Evolutionary conservation across 2,888 invertebrate genomes (phyloP), one percentile per base, ranked within the genome.

Genomic region (Acleris sparsana): DNA sequence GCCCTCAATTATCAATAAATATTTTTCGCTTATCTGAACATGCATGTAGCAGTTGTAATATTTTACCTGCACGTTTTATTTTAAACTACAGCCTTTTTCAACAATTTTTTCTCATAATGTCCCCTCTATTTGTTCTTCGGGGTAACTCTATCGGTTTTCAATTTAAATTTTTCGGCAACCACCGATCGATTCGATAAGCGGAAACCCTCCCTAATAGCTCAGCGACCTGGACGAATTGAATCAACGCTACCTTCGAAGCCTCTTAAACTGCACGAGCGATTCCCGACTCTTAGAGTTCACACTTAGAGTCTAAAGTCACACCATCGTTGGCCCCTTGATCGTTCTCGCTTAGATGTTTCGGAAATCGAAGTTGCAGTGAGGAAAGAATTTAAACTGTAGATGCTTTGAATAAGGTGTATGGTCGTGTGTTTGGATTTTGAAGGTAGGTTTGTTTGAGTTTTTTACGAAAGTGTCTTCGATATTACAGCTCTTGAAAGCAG

Each of bases 181-280:
- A 7, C 60, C 56, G 52, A 61, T 63, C 57, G 63, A 67, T 61
- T 55, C 63, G 62, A 65, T 65, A 65, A 73, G 71, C 69, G 67
- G 68, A 68, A 71, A 70, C 75, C 70, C 68, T 71, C 67, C 69
- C 71, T 72, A 75, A 73, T 69, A 71, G 72, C 71, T 63, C 61
- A 69, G 68, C 72, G 75, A 75, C 71, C 75, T 72, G 70, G 68
- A 68, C 68, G 70, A 75, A 75, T 76, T 69, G 70, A 75, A 76
- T 76, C 73, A 73, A 69, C 71, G 66, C 55, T 55, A 64, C 70
- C 64, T 64, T 61, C 63, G 53, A 62, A 69, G 44, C 59, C 56
- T 53, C 59, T 63, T 33, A 39, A 7, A 55, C 39, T 16, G 16
- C 53, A 43, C 62, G 66, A 67, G 67, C 63, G 20, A 61, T 67